phyloP scores from a whole-genome alignment of 2,888 invertebrate species.

The Acanthococcus lagerstroemiae region DNA sequence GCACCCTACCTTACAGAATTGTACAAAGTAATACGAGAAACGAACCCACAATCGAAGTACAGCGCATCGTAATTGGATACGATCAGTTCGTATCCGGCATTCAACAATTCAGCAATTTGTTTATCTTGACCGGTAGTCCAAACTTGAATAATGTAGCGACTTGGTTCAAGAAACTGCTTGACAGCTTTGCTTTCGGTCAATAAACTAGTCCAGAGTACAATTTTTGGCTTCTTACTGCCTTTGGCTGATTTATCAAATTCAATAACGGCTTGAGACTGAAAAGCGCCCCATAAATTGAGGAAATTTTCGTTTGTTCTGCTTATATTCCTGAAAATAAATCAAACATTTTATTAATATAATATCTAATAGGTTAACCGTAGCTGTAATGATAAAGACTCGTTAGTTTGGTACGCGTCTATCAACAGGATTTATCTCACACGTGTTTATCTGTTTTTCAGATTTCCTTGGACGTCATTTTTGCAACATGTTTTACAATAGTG shows the following conservation, averaged over 20 bases:
- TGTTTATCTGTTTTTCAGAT: no score
- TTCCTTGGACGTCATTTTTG: no score
- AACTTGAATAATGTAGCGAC: slow-evolving; percentile 71
- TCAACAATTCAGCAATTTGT: slow-evolving; percentile 55
- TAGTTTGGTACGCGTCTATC: no score
- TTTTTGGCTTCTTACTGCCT: slow-evolving; percentile 29
- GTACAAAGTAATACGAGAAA: no score
- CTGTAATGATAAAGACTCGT: no score
- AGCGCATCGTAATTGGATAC: slow-evolving; percentile 67
- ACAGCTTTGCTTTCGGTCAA: slow-evolving; percentile 58
- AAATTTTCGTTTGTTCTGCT: slow-evolving; percentile 39
- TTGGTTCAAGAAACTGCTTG: slow-evolving; percentile 55
- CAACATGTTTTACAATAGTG: no score
- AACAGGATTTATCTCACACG: no score
- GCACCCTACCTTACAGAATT: no score
- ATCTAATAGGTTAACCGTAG: no score
- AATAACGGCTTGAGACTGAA: slow-evolving; percentile 58
- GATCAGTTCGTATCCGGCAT: slow-evolving; percentile 64
- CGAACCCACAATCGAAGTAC: slow-evolving; percentile 31
- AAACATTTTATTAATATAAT: background rate
- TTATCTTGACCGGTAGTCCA: slow-evolving; percentile 62
- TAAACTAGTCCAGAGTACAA: slow-evolving; percentile 69
- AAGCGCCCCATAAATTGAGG: slow-evolving; percentile 55
- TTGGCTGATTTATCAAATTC: slow-evolving; percentile 45
- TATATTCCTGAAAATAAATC: background rate